Conservation (phyloP, 2,888 invertebrate genomes). For the Ischnura elegans region DNA sequence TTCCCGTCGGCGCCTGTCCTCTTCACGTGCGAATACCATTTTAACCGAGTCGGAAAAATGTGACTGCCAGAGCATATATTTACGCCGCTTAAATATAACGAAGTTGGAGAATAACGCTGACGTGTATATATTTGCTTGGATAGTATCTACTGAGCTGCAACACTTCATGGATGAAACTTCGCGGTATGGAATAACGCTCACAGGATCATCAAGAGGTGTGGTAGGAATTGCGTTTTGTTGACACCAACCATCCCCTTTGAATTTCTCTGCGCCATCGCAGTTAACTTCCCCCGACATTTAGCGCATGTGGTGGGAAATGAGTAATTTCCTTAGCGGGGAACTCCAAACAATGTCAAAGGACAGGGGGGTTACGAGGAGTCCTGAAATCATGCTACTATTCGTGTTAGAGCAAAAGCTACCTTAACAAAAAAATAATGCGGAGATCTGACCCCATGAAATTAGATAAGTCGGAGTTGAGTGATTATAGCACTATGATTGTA, state of each 20-base stretch:
- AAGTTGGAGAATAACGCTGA: neutral
- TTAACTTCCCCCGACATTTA: neutral
- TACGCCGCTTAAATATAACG: neutral
- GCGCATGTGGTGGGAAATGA: neutral
- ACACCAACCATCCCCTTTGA: neutral
- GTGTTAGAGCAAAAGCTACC: no score
- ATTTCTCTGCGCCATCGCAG: neutral
- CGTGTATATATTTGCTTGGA: neutral
- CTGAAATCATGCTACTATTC: neutral
- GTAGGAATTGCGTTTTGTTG: neutral
- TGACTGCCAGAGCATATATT: neutral
- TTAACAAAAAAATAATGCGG: no score
- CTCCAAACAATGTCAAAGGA: neutral
- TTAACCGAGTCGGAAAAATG: neutral
- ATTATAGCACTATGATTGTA: no score
- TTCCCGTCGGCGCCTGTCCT: neutral
- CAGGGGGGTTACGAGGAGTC: neutral
- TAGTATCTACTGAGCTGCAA: neutral
- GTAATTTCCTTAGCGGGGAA: neutral
- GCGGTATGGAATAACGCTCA: neutral
- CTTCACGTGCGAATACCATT: neutral
- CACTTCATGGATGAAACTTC: neutral
- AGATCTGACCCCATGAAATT: no score
- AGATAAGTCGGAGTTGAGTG: no score
- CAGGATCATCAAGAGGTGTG: neutral